Evolutionary conservation across 1,140 invertebrate genomes (phyloP), one percentile per base, ranked within the genome.

Genomic region (Heliconius hewitsoni): DNA sequence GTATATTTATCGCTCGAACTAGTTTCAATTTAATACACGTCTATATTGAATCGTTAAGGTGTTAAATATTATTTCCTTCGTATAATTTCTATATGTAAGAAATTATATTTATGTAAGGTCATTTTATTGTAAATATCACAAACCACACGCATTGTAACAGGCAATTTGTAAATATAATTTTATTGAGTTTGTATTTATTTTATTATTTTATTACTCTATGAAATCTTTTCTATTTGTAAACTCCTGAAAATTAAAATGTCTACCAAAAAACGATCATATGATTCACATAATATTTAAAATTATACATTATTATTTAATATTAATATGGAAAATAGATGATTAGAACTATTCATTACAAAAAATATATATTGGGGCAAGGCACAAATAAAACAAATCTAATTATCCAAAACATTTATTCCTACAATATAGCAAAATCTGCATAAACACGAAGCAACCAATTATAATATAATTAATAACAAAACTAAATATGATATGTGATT

Each of bases 401-500:
- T 72, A 72, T 72, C 71, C 30, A 72, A 72, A 42, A 72, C 71
- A 72, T 93, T 91, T 93, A 91, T 91, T 93, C 83, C 87, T 90
- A 86, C 84, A 79, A 83, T 89, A 87, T 90, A 91, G 86, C 88
- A 92, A 91, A 89, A 90, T 91, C 83, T 89, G 85, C 82, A 89
- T 86, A 91, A 92, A 93, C 90, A 93, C 89, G 89, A 93, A 91
- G 91, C 91, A 93, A 91, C 87, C 89, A 87, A 91, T 88, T 90
- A 87, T 81, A 89, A 88, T 91, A 90, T 83, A 82, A 90, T 90
- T 86, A 89, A 90, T 91, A 92, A 93, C 90, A 93, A 90, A 89
- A 91, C 89, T 89, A 91, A 86, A 87, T 92, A 89, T 90, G 92
- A 92, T 93, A 93, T 93, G 91, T 92, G 90, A 92, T 91, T 92